phyloP scores from a whole-genome alignment of 2,888 invertebrate species.

The Iphiclides podalirius region DNA sequence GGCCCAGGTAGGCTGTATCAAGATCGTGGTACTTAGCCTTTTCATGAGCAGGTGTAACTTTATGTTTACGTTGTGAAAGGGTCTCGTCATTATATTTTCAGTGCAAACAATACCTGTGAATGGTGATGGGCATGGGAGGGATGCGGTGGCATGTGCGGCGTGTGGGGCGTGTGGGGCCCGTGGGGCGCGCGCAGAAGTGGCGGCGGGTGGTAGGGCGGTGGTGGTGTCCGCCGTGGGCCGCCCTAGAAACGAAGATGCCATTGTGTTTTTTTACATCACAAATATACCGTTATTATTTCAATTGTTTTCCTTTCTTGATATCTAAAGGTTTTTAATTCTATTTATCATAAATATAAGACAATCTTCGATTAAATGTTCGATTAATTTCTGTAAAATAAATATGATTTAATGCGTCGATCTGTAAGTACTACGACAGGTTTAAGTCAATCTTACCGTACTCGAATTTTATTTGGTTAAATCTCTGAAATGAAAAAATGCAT shows the following conservation, averaged over 20 bases:
- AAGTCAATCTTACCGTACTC: not conserved
- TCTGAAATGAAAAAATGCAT: constrained; percentile 36
- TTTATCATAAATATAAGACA: constrained; percentile 10
- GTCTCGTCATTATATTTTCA: too few relatives aligned
- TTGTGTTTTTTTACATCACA: constrained; percentile 25
- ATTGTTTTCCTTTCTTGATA: constrained; percentile 15
- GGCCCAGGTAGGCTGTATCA: too few relatives aligned
- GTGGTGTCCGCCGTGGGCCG: constrained; percentile 85
- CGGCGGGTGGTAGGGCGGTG: constrained; percentile 87
- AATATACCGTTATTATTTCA: constrained; percentile 27
- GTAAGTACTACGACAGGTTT: too few relatives aligned
- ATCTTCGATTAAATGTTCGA: too few relatives aligned
- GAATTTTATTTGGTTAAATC: constrained; percentile 5
- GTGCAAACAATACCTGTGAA: constrained; percentile 53
- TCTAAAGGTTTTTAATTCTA: constrained; percentile 24
- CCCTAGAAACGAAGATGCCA: constrained; percentile 61
- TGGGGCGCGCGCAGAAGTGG: constrained; percentile 60
- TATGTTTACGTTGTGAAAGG: too few relatives aligned
- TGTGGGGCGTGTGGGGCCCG: constrained; percentile 26
- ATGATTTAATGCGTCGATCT: too few relatives aligned
- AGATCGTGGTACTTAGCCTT: too few relatives aligned
- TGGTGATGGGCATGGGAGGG: constrained; percentile 53
- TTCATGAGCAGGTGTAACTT: too few relatives aligned
- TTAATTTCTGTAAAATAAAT: too few relatives aligned
- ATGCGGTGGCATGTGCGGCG: constrained; percentile 36